Evolutionary conservation across 2,888 invertebrate genomes (phyloP).

Genomic region (Synanthedon tipuliformis): DNA sequence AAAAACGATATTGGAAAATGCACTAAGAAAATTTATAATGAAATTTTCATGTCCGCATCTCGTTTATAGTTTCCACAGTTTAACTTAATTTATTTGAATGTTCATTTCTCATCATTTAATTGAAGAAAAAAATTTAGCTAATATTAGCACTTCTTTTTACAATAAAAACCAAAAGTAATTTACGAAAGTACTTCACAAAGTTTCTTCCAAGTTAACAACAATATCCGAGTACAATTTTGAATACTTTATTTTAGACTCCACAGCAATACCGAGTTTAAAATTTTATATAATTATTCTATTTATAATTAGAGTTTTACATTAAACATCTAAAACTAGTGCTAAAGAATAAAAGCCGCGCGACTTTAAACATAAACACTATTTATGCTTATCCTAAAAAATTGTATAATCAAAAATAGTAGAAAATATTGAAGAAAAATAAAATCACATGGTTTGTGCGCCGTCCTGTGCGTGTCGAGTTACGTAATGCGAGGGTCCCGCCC

Average conservation of each 20-base stretch:
- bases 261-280: constrained; percentile 4
- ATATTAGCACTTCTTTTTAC: background rate
- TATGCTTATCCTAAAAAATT: constrained; percentile 53
- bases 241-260: background rate
- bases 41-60: constrained; percentile 37
- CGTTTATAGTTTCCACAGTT: constrained; percentile 3
- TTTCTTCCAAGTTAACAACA: too few relatives aligned
- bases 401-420: constrained; percentile 65
- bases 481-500: constrained; percentile 61
- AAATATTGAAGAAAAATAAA: constrained; percentile 58
- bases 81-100: background rate
- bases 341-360: constrained; percentile 44
- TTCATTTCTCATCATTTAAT: background rate
- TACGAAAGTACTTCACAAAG: background rate
- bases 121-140: background rate
- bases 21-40: constrained; percentile 31
- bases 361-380: constrained; percentile 49
- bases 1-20: background rate
- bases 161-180: background rate
- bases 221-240: too few relatives aligned
- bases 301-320: constrained; percentile 19
- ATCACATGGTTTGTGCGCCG: constrained; percentile 70
- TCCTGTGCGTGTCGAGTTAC: constrained; percentile 68
- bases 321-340: constrained; percentile 39
- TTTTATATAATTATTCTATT: constrained; percentile 19